Conservation (phyloP, 2,888 invertebrate genomes). For the Temnothorax rugatulus region DNA sequence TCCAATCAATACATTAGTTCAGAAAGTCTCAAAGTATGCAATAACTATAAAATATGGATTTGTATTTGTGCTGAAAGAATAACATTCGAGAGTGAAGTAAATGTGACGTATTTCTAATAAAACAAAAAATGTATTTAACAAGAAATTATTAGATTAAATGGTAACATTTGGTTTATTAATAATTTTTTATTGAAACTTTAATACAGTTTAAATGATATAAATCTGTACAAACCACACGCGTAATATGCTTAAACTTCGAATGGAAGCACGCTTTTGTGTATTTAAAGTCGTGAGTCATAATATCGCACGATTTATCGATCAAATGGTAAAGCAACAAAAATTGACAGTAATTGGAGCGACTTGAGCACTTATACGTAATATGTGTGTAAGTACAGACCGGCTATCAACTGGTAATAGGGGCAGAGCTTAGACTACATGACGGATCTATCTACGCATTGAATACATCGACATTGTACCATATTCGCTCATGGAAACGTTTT, state of each 20-base stretch:
- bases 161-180: background rate
- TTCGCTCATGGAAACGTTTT: background rate
- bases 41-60: too few species aligned
- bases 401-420: constrained; percentile 42
- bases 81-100: too few species aligned
- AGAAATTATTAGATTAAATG: background rate
- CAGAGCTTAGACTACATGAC: constrained; percentile 26
- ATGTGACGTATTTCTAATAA: too few species aligned
- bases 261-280: constrained; percentile 26
- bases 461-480: constrained; percentile 31
- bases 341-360: constrained; percentile 46
- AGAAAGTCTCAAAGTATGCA: too few species aligned
- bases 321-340: constrained; percentile 48
- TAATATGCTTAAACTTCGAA: background rate
- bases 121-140: background rate
- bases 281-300: constrained; percentile 51
- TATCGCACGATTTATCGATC: constrained; percentile 66
- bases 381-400: constrained; percentile 17
- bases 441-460: constrained; percentile 24
- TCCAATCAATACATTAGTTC: too few species aligned
- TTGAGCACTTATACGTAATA: background rate
- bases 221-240: background rate
- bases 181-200: background rate
- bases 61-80: too few species aligned
- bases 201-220: background rate